phyloP scores from a whole-genome alignment of 2,113 vertebrate species.

The Elachura formosa region DNA sequence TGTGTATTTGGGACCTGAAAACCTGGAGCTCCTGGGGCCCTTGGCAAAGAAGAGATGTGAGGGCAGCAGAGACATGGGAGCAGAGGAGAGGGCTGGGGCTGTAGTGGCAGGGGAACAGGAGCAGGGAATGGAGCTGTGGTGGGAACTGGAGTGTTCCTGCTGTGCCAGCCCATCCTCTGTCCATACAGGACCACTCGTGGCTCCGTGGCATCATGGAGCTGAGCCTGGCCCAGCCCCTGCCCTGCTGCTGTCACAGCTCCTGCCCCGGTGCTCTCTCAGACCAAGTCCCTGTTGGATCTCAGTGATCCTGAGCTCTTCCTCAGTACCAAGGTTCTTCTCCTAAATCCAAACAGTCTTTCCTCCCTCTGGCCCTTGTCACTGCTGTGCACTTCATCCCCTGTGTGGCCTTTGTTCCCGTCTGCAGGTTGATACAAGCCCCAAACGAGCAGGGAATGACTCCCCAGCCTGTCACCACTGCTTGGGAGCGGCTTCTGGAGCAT shows the following conservation, averaged over 20 bases:
- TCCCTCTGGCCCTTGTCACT: neutral
- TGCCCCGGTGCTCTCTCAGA: neutral
- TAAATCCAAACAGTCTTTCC: fast-evolving
- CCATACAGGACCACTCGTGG: fast-evolving
- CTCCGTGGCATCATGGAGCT: fast-evolving
- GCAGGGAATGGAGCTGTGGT: fast-evolving
- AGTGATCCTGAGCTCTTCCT: fast-evolving
- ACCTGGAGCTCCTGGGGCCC: neutral
- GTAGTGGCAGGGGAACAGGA: fast-evolving
- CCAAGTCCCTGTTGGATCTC: fast-evolving
- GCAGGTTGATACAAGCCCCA: fast-evolving
- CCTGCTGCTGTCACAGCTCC: fast-evolving
- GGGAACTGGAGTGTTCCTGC: fast-evolving
- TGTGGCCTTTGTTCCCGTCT: fast-evolving
- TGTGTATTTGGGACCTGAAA: neutral
- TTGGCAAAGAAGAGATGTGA: neutral
- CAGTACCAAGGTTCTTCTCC: fast-evolving
- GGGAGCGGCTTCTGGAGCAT: neutral
- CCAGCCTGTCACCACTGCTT: neutral
- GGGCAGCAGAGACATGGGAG: neutral
- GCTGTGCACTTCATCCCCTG: neutral
- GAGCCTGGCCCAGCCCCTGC: neutral
- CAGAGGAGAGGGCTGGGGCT: neutral
- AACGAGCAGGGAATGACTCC: neutral
- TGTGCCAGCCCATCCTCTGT: neutral